Evolutionary conservation across 2,888 invertebrate genomes (phyloP).

Genomic region (Odontothrips loti): DNA sequence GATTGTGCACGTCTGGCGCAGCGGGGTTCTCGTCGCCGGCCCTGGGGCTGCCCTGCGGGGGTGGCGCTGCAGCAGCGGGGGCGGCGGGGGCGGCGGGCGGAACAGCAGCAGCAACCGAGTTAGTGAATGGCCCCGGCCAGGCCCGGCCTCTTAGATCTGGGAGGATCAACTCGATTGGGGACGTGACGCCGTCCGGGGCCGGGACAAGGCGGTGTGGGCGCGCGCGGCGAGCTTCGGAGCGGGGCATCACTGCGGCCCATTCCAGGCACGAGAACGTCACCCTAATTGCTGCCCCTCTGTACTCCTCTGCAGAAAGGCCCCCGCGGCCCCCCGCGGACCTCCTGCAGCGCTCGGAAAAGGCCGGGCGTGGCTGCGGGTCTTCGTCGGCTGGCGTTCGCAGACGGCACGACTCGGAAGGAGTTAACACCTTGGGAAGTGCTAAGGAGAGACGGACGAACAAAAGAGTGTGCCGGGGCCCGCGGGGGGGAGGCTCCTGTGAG

Average conservation of each 20-base stretch:
- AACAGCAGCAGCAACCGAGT: not conserved
- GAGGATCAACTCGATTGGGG: slow-evolving; percentile 16
- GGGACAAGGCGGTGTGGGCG: not conserved
- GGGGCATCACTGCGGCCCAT: not conserved
- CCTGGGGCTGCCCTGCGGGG: not conserved
- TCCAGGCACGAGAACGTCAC: not conserved
- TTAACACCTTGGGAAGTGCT: not conserved
- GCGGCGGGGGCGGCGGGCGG: not conserved
- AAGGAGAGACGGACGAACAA: too few relatives aligned
- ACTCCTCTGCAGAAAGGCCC: too few relatives aligned
- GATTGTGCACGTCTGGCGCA: slow-evolving; percentile 24
- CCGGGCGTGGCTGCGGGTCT: not conserved
- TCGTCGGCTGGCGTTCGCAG: not conserved
- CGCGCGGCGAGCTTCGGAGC: not conserved
- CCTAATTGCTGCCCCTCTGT: not conserved
- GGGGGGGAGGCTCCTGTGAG: too few relatives aligned
- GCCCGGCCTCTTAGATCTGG: slow-evolving; percentile 1
- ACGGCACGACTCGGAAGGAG: not conserved
- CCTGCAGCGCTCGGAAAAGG: not conserved
- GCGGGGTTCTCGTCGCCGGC: not conserved
- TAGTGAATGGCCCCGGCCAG: slow-evolving; percentile 17
- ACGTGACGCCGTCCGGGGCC: not conserved
- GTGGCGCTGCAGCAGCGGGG: too few relatives aligned
- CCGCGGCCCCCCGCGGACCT: too few relatives aligned
- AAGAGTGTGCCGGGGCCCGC: too few relatives aligned